A percentile compares a stretch with the other conserved stretches of the same genome.
Conservation (phyloP, 1,140 invertebrate species). For the Akabosia matsudoensis region DNA sequence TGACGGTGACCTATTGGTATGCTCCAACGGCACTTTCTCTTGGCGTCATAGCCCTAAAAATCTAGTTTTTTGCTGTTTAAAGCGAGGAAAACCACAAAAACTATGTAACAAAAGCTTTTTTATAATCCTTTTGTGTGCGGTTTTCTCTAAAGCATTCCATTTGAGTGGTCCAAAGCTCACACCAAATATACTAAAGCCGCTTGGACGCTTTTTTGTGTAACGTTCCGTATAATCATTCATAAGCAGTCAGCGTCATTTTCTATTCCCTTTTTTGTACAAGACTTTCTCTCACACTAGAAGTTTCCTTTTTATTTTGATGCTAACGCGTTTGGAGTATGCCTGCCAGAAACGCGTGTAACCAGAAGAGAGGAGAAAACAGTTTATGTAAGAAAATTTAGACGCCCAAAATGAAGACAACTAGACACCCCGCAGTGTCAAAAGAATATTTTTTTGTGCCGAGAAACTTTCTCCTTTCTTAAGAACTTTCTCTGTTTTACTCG, state of each 20-base stretch:
- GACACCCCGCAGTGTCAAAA: conserved; percentile 5
- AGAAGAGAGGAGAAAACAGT: neutral
- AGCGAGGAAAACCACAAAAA: neutral
- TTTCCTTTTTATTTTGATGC: neutral
- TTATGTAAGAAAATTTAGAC: too few species aligned
- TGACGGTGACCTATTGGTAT: conserved; percentile 31
- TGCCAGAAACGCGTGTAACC: conserved; percentile 22
- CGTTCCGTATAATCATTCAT: neutral
- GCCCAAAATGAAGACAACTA: conserved; percentile 37
- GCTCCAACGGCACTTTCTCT: neutral
- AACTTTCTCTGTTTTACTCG: neutral
- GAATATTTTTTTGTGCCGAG: neutral
- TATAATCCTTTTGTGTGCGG: neutral
- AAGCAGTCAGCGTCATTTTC: too few species aligned
- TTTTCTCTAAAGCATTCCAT: too few species aligned
- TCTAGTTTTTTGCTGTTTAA: too few species aligned
- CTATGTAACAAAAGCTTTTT: neutral
- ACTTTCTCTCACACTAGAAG: too few species aligned
- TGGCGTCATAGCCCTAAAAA: too few species aligned
- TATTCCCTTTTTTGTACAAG: too few species aligned
- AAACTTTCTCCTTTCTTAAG: neutral
- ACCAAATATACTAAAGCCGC: too few species aligned
- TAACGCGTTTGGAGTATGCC: conserved; percentile 15
- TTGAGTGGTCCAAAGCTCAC: too few species aligned
- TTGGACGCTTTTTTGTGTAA: too few species aligned